Percentiles rank a stretch among this genome's conserved stretches.
Conservation (phyloP, 1,140 invertebrate species). For the Diorhabda carinulata region DNA sequence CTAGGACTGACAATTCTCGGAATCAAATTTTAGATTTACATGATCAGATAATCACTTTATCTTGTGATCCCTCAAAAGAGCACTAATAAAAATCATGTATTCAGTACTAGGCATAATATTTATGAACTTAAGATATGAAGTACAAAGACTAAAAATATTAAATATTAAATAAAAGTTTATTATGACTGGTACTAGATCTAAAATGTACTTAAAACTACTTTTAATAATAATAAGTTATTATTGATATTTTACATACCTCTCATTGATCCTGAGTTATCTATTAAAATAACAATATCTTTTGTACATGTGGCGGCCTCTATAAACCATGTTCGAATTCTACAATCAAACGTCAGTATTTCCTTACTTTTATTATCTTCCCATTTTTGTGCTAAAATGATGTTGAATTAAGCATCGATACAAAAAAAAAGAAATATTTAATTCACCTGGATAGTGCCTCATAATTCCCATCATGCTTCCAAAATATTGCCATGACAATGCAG, state of each 20-base stretch:
- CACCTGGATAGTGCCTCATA: slow-evolving; percentile 82
- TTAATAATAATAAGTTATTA: too few relatives aligned
- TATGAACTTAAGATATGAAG: too few relatives aligned
- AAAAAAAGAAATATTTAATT: neutral
- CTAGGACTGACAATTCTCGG: too few relatives aligned
- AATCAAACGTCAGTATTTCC: slow-evolving; percentile 70
- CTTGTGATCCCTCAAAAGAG: too few relatives aligned
- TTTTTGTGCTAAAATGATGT: slow-evolving; percentile 45
- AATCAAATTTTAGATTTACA: too few relatives aligned
- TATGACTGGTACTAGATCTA: too few relatives aligned
- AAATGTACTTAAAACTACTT: too few relatives aligned
- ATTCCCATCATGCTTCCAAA: slow-evolving; percentile 93
- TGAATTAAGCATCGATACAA: neutral
- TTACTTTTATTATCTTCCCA: slow-evolving; percentile 50
- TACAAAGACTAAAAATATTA: too few relatives aligned
- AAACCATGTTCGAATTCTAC: slow-evolving; percentile 86
- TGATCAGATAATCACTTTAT: too few relatives aligned
- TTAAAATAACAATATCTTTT: slow-evolving; percentile 93
- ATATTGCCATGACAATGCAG: slow-evolving; percentile 92
- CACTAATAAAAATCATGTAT: too few relatives aligned
- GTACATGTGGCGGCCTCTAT: slow-evolving; percentile 96
- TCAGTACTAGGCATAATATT: too few relatives aligned
- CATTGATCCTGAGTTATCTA: slow-evolving; percentile 98
- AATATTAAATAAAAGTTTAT: too few relatives aligned
- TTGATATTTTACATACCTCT: slow-evolving; percentile 58